Percentiles rank a stretch among this genome's conserved stretches.
These are phyloP conservation scores for Moxostoma hubbsi DNA, from an alignment of 2,797 vertebrate genomes.

Conservation along the genomic window DNA sequence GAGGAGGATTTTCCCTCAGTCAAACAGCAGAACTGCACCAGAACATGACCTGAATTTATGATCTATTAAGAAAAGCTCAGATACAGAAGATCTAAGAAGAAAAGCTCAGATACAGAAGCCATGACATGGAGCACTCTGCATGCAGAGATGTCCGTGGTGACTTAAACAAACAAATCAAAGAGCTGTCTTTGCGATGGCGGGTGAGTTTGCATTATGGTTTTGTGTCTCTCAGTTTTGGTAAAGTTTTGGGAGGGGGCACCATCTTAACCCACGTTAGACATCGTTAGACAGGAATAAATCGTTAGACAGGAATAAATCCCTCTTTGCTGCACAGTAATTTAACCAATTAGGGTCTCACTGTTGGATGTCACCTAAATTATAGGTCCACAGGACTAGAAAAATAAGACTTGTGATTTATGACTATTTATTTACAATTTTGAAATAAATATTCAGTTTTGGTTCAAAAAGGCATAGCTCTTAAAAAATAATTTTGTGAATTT, in stretches of 20 bases:
- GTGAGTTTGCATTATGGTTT: slow-evolving; percentile 21
- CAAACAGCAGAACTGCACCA: background rate
- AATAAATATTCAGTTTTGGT: slow-evolving; percentile 81
- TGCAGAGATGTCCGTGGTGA: background rate
- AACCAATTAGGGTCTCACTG: slow-evolving; percentile 90
- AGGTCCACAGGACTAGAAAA: slow-evolving; percentile 80
- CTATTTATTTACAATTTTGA: slow-evolving; percentile 90
- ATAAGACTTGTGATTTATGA: slow-evolving; percentile 86
- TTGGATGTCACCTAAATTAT: slow-evolving; percentile 80
- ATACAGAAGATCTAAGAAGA: slow-evolving; percentile 3
- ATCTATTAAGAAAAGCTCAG: slow-evolving; percentile 22
- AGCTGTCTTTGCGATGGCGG: background rate
- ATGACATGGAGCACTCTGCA: slow-evolving; percentile 1
- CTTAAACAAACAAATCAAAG: slow-evolving; percentile 28
- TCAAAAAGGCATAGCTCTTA: slow-evolving; percentile 70
- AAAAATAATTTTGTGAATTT: too few species aligned
- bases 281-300: slow-evolving; percentile 77
- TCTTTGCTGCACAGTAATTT: slow-evolving; percentile 80
- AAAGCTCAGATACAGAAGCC: slow-evolving; percentile 4
- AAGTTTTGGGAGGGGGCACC: background rate
- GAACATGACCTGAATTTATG: slow-evolving; percentile 54
- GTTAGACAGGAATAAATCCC: slow-evolving; percentile 85
- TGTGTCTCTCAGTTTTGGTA: slow-evolving; percentile 27
- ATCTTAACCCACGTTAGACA: slow-evolving; percentile 55
- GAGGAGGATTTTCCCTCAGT: background rate